Conservation (phyloP, 2,888 invertebrate species). For the Cetonia aurata region DNA sequence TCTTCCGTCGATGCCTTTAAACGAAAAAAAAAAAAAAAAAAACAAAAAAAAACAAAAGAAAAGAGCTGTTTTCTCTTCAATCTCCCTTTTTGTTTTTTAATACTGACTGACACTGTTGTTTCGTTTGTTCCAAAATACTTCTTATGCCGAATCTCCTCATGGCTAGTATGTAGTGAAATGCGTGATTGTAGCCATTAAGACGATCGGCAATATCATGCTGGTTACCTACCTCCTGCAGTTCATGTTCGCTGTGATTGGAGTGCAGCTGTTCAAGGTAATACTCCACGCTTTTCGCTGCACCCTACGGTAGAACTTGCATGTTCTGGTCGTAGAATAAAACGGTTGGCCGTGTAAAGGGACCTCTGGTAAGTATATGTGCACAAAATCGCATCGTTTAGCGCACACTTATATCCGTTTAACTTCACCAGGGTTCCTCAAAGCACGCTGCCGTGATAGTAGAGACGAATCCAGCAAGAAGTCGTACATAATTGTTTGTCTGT, state of each 20-base stretch:
- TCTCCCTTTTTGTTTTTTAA: conserved; percentile 39
- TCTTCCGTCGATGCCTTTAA: conserved; percentile 43
- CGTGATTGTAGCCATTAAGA: conserved; percentile 99
- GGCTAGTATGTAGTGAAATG: conserved; percentile 99
- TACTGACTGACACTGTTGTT: conserved; percentile 53
- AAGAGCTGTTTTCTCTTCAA: conserved; percentile 41
- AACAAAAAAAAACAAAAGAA: too few species aligned
- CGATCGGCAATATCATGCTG: conserved; percentile 99
- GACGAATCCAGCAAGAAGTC: conserved; percentile 51
- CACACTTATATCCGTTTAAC: conserved; percentile 31
- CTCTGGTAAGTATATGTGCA: conserved; percentile 40
- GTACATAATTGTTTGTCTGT: conserved; percentile 57
- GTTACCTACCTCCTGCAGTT: conserved; percentile 99
- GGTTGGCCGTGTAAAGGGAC: conserved; percentile 45
- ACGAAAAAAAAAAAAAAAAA: background rate
- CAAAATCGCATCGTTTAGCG: conserved; percentile 14
- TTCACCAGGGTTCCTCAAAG: conserved; percentile 48
- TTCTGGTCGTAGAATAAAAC: conserved; percentile 60
- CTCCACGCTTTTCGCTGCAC: conserved; percentile 62
- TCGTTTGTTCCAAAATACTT: conserved; percentile 62
- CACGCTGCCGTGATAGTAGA: conserved; percentile 47
- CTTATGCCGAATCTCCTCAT: conserved; percentile 63
- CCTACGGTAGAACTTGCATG: conserved; percentile 63
- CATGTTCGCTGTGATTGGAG: conserved; percentile 99
- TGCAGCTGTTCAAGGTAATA: conserved; percentile 99